phyloP scores from a whole-genome alignment of 2,888 invertebrate species.

The Drosophila niveifrons region DNA sequence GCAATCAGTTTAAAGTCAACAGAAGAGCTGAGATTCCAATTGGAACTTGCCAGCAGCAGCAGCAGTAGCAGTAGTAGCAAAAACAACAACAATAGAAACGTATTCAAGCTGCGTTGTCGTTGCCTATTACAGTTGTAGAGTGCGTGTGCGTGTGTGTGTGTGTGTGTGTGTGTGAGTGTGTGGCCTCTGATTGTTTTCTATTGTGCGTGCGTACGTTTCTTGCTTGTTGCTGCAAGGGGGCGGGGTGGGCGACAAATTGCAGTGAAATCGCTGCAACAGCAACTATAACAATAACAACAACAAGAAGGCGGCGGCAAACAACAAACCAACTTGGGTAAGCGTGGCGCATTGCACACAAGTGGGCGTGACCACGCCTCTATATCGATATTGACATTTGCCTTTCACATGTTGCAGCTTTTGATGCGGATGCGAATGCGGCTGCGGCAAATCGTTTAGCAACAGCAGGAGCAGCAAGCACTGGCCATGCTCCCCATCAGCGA shows the following conservation, averaged over 20 bases:
- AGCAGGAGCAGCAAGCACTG: slow-evolving; percentile 29
- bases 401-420: slow-evolving; percentile 42
- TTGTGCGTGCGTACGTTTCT: slow-evolving; percentile 32
- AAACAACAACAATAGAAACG: slow-evolving; percentile 12
- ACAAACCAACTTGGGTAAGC: slow-evolving; percentile 36
- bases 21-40: slow-evolving; percentile 33
- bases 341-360: slow-evolving; percentile 11
- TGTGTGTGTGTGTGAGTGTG: slow-evolving; percentile 32
- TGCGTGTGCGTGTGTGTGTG: slow-evolving; percentile 15
- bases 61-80: slow-evolving; percentile 18
- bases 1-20: slow-evolving; percentile 19
- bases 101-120: slow-evolving; percentile 18
- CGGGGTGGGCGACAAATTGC: slow-evolving; percentile 30
- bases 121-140: slow-evolving; percentile 22
- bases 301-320: slow-evolving; percentile 16
- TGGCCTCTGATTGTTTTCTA: slow-evolving; percentile 38
- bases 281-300: slow-evolving; percentile 8
- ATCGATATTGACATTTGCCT: slow-evolving; percentile 2
- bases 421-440: slow-evolving; percentile 52
- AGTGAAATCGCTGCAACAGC: slow-evolving; percentile 42
- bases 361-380: slow-evolving; percentile 39
- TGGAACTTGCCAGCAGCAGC: slow-evolving; percentile 10
- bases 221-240: slow-evolving; percentile 33
- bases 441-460: slow-evolving; percentile 44
- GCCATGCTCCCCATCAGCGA: slow-evolving; percentile 84